Percentiles rank a stretch among this genome's conserved stretches.
Conservation (phyloP, 2,888 invertebrate genomes). For the Caenorhabditis plicata region DNA sequence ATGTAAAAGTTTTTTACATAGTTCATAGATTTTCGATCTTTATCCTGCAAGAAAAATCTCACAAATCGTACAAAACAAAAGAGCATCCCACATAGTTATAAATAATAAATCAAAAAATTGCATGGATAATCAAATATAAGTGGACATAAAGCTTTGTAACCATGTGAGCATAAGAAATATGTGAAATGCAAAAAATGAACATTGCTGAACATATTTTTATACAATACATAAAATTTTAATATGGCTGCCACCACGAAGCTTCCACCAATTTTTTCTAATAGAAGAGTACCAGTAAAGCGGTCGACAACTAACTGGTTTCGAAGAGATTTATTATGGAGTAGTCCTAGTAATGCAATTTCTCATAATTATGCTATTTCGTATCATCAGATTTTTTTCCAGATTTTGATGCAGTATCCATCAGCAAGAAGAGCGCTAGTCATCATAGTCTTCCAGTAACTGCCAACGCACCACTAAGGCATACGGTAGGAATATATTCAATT, state of each 20-base stretch:
- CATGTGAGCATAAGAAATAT: conserved; percentile 26
- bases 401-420: conserved; percentile 16
- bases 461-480: conserved; percentile 22
- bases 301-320: conserved; percentile 28
- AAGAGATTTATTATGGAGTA: conserved; percentile 34
- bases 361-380: background rate
- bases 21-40: no score
- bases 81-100: no score
- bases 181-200: background rate
- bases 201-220: no score
- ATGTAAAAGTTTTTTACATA: no score
- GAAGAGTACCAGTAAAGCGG: no score
- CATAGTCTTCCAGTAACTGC: conserved; percentile 42
- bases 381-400: conserved; percentile 10
- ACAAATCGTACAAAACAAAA: no score
- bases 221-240: no score
- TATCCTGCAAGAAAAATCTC: no score
- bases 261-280: conserved; percentile 26
- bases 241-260: conserved; percentile 17
- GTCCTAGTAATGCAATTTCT: conserved; percentile 14
- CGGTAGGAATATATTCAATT: conserved; percentile 2
- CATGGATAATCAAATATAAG: no score
- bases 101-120: no score
- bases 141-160: no score
- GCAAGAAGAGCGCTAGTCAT: conserved; percentile 43